Base-by-base conservation (phyloP, 2,888 invertebrate species). In the Dasysyrphus tricinctus region DNA sequence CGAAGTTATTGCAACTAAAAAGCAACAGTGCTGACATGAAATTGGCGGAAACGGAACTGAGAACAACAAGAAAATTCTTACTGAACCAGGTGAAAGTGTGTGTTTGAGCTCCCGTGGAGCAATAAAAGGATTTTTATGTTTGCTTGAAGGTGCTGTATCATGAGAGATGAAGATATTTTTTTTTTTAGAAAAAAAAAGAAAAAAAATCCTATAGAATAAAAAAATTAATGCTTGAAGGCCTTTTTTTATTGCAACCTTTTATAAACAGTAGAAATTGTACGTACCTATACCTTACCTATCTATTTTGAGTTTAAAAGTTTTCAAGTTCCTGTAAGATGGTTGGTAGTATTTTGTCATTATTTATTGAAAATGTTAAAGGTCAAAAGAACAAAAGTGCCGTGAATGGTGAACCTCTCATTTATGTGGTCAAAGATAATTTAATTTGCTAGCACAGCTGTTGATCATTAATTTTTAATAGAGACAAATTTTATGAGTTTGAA, bases 81-180 rank as follows among this genome's bases (percentile, higher is more conserved):
- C 32, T 32, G n/a, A 54, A 54, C 54, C 54, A 72, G 69, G 57
- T 75, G 61, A 70, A 75, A 42, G 34, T 77, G 59, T 54, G 61
- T 76, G 19, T 49, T 49, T 56, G 56, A 3, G 32, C 37, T 69
- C 51, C 69, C 54, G 82, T 69, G 61, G 69, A 51, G 44, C 77
- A 77, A 74, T 85, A 81, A 85, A 85, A 85, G 77, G 69, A 57
- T 78, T 85, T 77, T 81, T 85, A 77, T 85, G 76, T 85, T 74
- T 56, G 49, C 77, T 85, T 47, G 44, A 81, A 78, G 85, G 74
- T 65, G 69, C 56, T 16, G 11, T 73, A 56, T 51, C 73, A 59
- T 47, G 65, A 73, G 59, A 44, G 54, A 39, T 59, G 49, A 54
- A 61, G 37, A 37, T 34, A 54, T 39, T 32, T 24, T 39, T 32